phyloP scores from a whole-genome alignment of 1,140 invertebrate genomes.

The Drosophila santomea region DNA sequence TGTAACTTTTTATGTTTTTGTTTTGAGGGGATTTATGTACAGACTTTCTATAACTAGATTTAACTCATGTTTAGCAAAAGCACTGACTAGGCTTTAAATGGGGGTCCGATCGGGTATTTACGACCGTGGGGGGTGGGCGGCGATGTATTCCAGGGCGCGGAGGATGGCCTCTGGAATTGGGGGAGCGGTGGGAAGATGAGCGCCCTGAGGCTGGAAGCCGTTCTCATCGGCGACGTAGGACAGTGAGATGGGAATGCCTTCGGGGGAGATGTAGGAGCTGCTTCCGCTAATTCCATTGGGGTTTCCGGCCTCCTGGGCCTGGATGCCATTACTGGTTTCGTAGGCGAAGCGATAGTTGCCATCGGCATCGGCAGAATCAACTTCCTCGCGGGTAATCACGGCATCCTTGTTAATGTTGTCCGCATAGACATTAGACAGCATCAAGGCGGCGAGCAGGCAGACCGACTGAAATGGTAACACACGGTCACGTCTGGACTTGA shows the following conservation, averaged over 20 bases:
- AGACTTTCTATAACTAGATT: constrained; percentile 45
- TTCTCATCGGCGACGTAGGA: constrained; percentile 86
- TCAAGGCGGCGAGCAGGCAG: constrained; percentile 64
- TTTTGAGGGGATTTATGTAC: constrained; percentile 41
- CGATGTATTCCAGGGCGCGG: constrained; percentile 85
- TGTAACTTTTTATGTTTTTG: constrained; percentile 18
- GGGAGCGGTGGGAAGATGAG: constrained; percentile 85
- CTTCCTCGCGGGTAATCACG: constrained; percentile 16
- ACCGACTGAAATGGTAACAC: constrained; percentile 50
- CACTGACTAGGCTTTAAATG: constrained; percentile 48
- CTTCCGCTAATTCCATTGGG: constrained; percentile 50
- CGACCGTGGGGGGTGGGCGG: constrained; percentile 58
- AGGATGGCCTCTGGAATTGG: constrained; percentile 77
- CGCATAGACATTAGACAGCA: constrained; percentile 65
- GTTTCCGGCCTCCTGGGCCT: constrained; percentile 69
- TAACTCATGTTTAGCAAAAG: constrained; percentile 43
- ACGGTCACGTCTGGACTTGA: neutral
- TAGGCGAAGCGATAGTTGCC: constrained; percentile 55
- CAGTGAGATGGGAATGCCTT: constrained; percentile 69
- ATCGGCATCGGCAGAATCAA: constrained; percentile 59
- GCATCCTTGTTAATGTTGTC: constrained; percentile 78
- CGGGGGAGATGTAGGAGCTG: constrained; percentile 47
- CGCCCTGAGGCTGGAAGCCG: constrained; percentile 85
- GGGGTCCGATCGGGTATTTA: constrained; percentile 4
- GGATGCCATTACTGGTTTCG: constrained; percentile 73